Percentiles rank a stretch among this genome's conserved stretches.
Conservation (phyloP, 2,113 vertebrate species). For the Trogon surrucura region DNA sequence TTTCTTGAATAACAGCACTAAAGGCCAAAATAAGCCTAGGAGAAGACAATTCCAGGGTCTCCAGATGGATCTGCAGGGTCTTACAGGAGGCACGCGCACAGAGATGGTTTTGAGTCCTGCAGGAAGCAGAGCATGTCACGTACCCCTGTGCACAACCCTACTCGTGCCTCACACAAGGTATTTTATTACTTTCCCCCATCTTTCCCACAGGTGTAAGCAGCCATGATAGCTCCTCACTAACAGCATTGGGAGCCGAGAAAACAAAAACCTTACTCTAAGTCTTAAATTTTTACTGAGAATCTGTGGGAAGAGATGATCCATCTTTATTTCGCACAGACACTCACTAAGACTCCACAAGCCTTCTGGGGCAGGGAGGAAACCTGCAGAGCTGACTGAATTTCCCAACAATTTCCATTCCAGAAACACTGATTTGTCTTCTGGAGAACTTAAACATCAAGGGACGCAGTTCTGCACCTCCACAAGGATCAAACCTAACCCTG, state of each 20-base stretch:
- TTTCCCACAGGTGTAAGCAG: not conserved
- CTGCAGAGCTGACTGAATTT: constrained; percentile 26
- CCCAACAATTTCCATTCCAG: constrained; percentile 19
- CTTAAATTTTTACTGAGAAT: constrained; percentile 56
- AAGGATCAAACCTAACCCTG: not conserved
- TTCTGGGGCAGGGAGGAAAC: constrained; percentile 33
- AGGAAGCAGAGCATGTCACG: not conserved
- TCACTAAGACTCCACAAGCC: not conserved
- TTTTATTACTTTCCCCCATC: not conserved
- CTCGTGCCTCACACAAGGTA: not conserved
- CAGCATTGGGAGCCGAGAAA: constrained; percentile 1
- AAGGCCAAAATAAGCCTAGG: not conserved
- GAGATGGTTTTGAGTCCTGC: not conserved
- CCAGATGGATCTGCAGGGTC: not conserved
- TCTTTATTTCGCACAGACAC: constrained; percentile 30
- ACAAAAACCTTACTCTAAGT: constrained; percentile 44
- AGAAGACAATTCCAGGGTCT: not conserved
- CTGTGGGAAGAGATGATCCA: constrained; percentile 16
- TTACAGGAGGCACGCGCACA: not conserved
- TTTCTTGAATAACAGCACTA: not conserved
- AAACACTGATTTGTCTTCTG: not conserved
- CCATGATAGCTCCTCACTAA: not conserved
- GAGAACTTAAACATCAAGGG: not conserved
- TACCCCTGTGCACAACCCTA: not conserved
- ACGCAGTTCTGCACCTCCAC: not conserved